phyloP scores from a whole-genome alignment of 2,888 invertebrate species.

The Nysson spinosus region DNA sequence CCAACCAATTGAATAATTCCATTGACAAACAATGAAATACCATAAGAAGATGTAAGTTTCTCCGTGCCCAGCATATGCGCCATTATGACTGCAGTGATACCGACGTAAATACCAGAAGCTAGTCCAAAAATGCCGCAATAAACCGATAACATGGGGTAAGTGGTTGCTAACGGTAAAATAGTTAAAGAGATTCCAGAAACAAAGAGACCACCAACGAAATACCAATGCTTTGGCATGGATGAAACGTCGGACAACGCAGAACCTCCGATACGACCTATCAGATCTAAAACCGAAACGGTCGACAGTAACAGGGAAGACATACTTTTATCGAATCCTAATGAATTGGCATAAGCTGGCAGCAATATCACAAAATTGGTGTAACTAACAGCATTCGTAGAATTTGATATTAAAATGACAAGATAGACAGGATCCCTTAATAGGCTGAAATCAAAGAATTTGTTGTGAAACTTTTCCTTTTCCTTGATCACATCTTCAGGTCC shows the following conservation, averaged over 20 bases:
- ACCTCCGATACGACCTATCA: slow-evolving; percentile 90
- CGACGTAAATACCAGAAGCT: slow-evolving; percentile 90
- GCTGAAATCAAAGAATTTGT: slow-evolving; percentile 86
- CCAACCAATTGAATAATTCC: slow-evolving; percentile 89
- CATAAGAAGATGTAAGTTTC: slow-evolving; percentile 90
- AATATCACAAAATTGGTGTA: slow-evolving; percentile 92
- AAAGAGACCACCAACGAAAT: slow-evolving; percentile 88
- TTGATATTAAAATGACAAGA: slow-evolving; percentile 89
- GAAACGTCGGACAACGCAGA: slow-evolving; percentile 89
- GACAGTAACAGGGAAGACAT: slow-evolving; percentile 86
- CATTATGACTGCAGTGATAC: slow-evolving; percentile 92
- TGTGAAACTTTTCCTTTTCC: slow-evolving; percentile 71
- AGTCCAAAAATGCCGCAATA: slow-evolving; percentile 89
- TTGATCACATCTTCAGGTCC: slow-evolving; percentile 67
- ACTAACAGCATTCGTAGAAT: slow-evolving; percentile 91
- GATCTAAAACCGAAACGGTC: slow-evolving; percentile 88
- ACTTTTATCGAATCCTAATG: slow-evolving; percentile 84
- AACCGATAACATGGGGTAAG: slow-evolving; percentile 82
- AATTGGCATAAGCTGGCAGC: slow-evolving; percentile 87
- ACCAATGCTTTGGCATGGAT: slow-evolving; percentile 88
- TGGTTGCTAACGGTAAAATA: slow-evolving; percentile 83
- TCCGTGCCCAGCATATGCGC: slow-evolving; percentile 92
- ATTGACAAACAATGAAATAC: slow-evolving; percentile 90
- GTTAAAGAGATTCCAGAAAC: slow-evolving; percentile 87
- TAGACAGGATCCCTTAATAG: slow-evolving; percentile 88